phyloP scores from a whole-genome alignment of 2,888 invertebrate species.

The Cheilosia pagana region DNA sequence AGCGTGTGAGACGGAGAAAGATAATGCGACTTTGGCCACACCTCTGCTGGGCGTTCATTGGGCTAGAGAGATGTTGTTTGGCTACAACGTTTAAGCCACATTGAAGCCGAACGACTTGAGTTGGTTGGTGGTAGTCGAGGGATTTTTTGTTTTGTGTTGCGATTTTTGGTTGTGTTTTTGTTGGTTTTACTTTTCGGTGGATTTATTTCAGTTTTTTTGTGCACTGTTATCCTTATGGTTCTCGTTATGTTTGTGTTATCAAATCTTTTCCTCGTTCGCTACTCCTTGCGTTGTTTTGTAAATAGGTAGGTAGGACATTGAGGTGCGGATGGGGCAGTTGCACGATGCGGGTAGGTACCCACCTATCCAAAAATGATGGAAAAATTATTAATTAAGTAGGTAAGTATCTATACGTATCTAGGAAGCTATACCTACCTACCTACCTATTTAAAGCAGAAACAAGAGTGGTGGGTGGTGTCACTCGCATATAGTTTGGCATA shows the following conservation, averaged over 20 bases:
- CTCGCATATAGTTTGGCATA: not conserved
- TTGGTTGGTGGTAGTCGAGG: conserved; percentile 41
- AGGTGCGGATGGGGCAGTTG: too few species aligned
- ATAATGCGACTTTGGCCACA: conserved; percentile 75
- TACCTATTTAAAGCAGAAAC: not conserved
- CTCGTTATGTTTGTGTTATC: conserved; percentile 41
- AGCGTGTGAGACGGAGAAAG: conserved; percentile 74
- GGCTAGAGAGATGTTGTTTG: conserved; percentile 67
- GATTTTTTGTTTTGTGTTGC: conserved; percentile 6
- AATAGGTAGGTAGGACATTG: conserved; percentile 12
- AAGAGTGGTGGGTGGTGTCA: conserved; percentile 8
- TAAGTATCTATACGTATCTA: too few species aligned
- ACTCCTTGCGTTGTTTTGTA: conserved; percentile 14
- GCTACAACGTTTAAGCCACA: conserved; percentile 64
- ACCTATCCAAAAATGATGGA: conserved; percentile 20
- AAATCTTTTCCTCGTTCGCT: conserved; percentile 42
- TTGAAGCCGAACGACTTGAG: conserved; percentile 66
- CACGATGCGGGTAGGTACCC: too few species aligned
- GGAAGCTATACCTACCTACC: too few species aligned
- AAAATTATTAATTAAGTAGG: conserved; percentile 55
- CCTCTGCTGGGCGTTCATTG: conserved; percentile 77
- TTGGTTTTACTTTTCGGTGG: conserved; percentile 53
- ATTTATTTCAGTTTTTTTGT: conserved; percentile 60
- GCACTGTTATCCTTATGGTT: conserved; percentile 65
- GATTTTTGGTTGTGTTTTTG: conserved; percentile 10